A percentile compares a stretch with the other conserved stretches of the same genome.
Evolutionary conservation across 2,113 vertebrate genomes (phyloP).

Genomic region (Oostethus manadensis): DNA sequence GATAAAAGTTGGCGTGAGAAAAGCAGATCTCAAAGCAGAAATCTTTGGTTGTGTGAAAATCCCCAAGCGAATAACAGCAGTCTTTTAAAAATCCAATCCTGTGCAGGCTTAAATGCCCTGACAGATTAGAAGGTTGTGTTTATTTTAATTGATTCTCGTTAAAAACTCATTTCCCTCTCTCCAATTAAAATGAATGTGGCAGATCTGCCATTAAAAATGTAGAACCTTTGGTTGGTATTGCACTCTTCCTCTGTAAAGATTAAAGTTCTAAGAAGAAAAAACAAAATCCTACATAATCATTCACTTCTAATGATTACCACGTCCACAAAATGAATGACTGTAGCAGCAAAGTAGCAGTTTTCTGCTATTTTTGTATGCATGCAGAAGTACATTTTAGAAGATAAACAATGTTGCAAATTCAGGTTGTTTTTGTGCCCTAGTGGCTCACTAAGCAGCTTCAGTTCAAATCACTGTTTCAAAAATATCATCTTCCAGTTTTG

Average conservation of each 20-base stretch:
- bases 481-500: conserved; percentile 20
- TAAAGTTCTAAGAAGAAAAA: conserved; percentile 7
- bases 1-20: conserved; percentile 14
- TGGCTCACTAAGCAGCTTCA: conserved; percentile 5
- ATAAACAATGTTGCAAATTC: conserved; percentile 10
- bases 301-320: conserved; percentile 8
- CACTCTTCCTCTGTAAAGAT: conserved; percentile 13
- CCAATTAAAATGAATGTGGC: conserved; percentile 46
- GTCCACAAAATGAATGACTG: conserved; percentile 11
- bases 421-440: background rate
- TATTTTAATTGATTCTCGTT: conserved; percentile 38
- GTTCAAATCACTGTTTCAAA: conserved; percentile 18
- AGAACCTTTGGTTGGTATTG: conserved; percentile 31
- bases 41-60: conserved; percentile 24
- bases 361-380: background rate
- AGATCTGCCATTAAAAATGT: conserved; percentile 48
- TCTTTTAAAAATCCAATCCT: conserved; percentile 41
- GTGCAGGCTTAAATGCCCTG: conserved; percentile 40
- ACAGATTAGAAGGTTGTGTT: conserved; percentile 45
- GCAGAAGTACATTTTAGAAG: conserved; percentile 8
- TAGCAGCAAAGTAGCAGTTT: background rate
- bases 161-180: conserved; percentile 26
- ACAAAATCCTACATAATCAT: conserved; percentile 19
- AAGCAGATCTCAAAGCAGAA: conserved; percentile 25
- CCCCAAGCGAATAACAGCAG: conserved; percentile 28